Evolutionary conservation across 2,113 vertebrate species (phyloP).

Genomic region (Synodontis membranacea): DNA sequence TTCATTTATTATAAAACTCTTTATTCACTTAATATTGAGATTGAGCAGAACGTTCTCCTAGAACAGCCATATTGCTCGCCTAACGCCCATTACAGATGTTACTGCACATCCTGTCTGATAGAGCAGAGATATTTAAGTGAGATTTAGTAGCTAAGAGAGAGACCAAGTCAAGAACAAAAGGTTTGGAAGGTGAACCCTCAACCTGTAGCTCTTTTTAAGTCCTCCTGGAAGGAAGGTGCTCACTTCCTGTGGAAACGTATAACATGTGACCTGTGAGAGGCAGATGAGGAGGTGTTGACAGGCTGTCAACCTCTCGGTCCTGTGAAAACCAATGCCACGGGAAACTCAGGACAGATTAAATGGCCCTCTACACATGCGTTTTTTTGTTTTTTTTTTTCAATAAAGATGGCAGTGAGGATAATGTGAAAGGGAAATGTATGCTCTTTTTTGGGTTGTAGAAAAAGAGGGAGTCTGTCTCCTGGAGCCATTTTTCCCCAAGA

Average conservation of each 20-base stretch:
- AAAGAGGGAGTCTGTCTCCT: conserved; percentile 58
- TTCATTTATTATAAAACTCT: neutral
- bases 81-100: neutral
- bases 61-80: neutral
- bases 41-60: neutral
- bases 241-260: conserved; percentile 46
- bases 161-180: conserved; percentile 31
- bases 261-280: conserved; percentile 55
- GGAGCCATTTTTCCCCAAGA: conserved; percentile 67
- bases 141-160: conserved; percentile 1
- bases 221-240: conserved; percentile 43
- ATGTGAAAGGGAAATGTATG: conserved; percentile 59
- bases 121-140: conserved; percentile 8
- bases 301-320: conserved; percentile 33
- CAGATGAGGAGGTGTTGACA: conserved; percentile 63
- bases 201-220: neutral
- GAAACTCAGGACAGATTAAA: conserved; percentile 61
- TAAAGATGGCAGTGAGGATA: conserved; percentile 54
- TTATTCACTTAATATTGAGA: conserved; percentile 20
- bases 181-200: conserved; percentile 23
- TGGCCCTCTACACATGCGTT: conserved; percentile 28
- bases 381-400: conserved; percentile 57
- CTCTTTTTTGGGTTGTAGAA: conserved; percentile 53
- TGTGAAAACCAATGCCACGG: conserved; percentile 69
- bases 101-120: neutral